Evolutionary conservation across 2,113 vertebrate genomes (phyloP).

Genomic region (Macquaria australasica): DNA sequence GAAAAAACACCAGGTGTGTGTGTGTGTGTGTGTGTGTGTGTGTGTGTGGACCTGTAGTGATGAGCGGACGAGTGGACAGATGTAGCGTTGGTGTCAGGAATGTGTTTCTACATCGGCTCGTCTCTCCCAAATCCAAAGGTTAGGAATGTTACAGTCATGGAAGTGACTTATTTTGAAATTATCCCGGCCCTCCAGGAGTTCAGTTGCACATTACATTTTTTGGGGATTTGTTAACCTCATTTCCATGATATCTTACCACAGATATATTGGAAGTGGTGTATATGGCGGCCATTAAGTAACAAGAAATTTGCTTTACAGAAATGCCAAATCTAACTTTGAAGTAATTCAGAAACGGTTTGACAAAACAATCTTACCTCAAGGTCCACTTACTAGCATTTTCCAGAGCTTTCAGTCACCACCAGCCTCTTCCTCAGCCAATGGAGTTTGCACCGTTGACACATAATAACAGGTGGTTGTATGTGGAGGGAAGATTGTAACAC

Average conservation of each 20-base stretch:
- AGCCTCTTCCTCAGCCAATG: not conserved
- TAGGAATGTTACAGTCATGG: constrained; percentile 12
- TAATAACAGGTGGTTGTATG: no score
- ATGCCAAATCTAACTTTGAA: not conserved
- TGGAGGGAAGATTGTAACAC: no score
- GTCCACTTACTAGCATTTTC: not conserved
- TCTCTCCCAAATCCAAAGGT: constrained; percentile 1
- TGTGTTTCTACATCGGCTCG: not conserved
- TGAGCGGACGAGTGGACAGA: not conserved
- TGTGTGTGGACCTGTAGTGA: not conserved
- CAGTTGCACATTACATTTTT: no score
- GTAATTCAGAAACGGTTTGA: not conserved
- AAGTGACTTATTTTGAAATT: constrained; percentile 23
- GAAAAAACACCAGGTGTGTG: constrained; percentile 51
- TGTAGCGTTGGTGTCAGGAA: no score
- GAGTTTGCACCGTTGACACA: not conserved
- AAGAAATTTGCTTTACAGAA: not conserved
- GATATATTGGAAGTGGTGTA: not conserved
- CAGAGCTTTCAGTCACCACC: not conserved
- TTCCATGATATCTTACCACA: no score
- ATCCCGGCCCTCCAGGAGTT: constrained; percentile 1
- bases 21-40: no score
- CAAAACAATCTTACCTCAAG: not conserved
- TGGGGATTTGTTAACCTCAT: not conserved
- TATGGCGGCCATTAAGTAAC: not conserved